Percentiles rank a stretch among this genome's conserved stretches.
Conservation (phyloP, 2,888 invertebrate species). For the Catocala fraxini region DNA sequence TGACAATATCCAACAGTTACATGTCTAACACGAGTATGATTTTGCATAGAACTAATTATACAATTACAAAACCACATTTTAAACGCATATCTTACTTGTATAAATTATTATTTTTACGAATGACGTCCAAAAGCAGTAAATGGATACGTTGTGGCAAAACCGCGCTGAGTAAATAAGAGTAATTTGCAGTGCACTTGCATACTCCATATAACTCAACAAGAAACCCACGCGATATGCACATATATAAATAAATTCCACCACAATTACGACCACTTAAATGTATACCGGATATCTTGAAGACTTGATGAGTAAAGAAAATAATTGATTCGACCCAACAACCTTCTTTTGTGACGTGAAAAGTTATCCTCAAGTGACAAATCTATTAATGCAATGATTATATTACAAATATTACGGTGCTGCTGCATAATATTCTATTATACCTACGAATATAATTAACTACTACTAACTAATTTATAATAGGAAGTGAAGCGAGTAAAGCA, state of each 20-base stretch:
- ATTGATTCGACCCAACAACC: constrained; percentile 39
- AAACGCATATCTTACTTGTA: no score
- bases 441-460: no score
- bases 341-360: constrained; percentile 23
- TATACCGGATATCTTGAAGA: constrained; percentile 43
- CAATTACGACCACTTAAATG: constrained; percentile 58
- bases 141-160: constrained; percentile 50
- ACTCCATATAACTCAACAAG: constrained; percentile 59
- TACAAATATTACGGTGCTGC: no score
- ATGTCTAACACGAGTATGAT: no score
- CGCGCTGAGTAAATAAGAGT: constrained; percentile 61
- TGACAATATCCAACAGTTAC: no score
- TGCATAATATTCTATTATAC: no score
- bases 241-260: constrained; percentile 48
- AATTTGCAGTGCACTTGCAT: constrained; percentile 62
- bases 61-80: no score
- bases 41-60: no score
- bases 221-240: constrained; percentile 55
- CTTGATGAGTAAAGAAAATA: constrained; percentile 43
- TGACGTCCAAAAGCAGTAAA: constrained; percentile 32
- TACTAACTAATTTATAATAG: no score
- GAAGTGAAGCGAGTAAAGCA: background rate
- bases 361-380: background rate
- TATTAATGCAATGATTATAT: no score
- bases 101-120: background rate